phyloP scores from a whole-genome alignment of 2,888 invertebrate species.

The Polydesmus complanatus region DNA sequence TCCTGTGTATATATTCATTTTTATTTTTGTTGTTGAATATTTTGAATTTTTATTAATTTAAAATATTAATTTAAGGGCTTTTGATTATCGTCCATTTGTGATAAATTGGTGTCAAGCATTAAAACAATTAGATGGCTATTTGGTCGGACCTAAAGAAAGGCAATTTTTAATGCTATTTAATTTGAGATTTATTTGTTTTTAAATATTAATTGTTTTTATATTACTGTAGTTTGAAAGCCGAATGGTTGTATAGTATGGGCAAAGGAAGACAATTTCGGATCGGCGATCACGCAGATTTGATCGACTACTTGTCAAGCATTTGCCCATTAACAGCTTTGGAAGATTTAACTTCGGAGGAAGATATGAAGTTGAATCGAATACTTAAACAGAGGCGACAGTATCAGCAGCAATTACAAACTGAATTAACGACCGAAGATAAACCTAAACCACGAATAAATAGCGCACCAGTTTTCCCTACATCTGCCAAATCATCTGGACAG shows the following conservation, averaged over 20 bases:
- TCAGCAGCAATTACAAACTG: slow-evolving; percentile 40
- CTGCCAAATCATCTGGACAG: not conserved
- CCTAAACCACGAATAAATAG: not conserved
- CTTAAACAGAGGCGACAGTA: slow-evolving; percentile 82
- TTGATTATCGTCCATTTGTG: slow-evolving; percentile 78
- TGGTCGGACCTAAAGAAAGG: slow-evolving; percentile 83
- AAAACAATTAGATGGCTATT: slow-evolving; percentile 73
- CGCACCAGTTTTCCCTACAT: not conserved
- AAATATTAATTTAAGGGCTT: slow-evolving; percentile 45
- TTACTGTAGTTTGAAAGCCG: slow-evolving; percentile 61
- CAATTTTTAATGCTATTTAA: slow-evolving; percentile 31
- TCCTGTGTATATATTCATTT: slow-evolving; percentile 41
- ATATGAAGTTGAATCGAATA: slow-evolving; percentile 69
- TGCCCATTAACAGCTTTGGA: slow-evolving; percentile 44
- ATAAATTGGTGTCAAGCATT: slow-evolving; percentile 86
- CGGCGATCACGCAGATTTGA: slow-evolving; percentile 67
- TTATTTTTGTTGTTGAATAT: not conserved
- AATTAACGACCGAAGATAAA: slow-evolving; percentile 16
- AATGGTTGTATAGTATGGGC: slow-evolving; percentile 91
- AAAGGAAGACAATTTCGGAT: slow-evolving; percentile 68
- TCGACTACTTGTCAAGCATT: slow-evolving; percentile 65
- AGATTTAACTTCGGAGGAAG: slow-evolving; percentile 69
- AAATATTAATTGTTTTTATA: not conserved
- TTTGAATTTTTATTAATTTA: slow-evolving; percentile 27
- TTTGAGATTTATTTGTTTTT: not conserved